Evolutionary conservation across 1,140 invertebrate species (phyloP).

Genomic region (Drosophila pseudoananassae): DNA sequence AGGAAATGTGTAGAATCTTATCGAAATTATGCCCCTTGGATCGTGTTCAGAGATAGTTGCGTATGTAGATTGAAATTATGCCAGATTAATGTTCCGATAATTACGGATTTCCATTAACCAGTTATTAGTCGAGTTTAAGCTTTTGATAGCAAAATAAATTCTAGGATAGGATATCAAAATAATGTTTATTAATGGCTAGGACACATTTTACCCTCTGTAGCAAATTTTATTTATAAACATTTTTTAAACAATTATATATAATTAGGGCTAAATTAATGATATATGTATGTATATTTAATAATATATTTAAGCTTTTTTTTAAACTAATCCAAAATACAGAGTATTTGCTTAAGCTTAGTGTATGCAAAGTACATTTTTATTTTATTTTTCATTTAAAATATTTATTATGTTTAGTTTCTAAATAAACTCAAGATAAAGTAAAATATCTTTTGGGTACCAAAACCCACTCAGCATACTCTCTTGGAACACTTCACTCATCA

Average conservation of each 20-base stretch:
- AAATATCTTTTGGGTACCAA: not conserved
- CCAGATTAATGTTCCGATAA: slow-evolving; percentile 22
- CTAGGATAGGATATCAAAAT: not conserved
- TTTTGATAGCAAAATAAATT: not conserved
- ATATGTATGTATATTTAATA: too few relatives aligned
- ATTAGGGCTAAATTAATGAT: too few relatives aligned
- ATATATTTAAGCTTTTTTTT: too few relatives aligned
- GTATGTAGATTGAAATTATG: slow-evolving; percentile 29
- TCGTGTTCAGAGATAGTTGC: slow-evolving; percentile 10
- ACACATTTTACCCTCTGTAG: too few relatives aligned
- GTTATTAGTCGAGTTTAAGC: not conserved
- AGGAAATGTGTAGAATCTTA: slow-evolving; percentile 26
- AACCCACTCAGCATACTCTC: slow-evolving; percentile 5
- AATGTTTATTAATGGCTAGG: not conserved
- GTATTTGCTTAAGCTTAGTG: too few relatives aligned
- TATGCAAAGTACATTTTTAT: not conserved
- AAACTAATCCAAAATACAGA: too few relatives aligned
- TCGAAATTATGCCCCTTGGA: slow-evolving; percentile 26
- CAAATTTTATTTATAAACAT: too few relatives aligned
- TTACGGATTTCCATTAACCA: slow-evolving; percentile 4
- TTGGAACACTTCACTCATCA: slow-evolving; percentile 1
- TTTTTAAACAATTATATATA: too few relatives aligned
- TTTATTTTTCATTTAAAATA: not conserved
- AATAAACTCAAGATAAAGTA: not conserved
- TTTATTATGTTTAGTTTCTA: not conserved